phyloP scores from a whole-genome alignment of 2,888 invertebrate genomes.

The Mesorhabditis sp. region DNA sequence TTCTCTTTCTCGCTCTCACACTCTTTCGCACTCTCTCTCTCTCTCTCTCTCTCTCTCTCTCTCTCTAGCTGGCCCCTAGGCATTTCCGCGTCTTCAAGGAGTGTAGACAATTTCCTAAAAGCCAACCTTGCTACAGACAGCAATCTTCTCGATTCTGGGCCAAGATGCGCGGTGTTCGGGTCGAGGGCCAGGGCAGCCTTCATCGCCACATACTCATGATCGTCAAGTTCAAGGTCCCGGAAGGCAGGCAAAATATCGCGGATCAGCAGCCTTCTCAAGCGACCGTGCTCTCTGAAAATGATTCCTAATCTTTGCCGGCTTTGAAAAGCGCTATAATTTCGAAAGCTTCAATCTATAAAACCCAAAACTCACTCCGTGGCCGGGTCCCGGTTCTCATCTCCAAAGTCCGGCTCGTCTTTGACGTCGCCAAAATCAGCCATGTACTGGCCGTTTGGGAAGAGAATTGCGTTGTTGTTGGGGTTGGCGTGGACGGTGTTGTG shows the following conservation, averaged over 20 bases:
- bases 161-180: constrained; percentile 39
- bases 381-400: constrained; percentile 10
- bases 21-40: too few species aligned
- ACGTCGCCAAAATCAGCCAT: constrained; percentile 11
- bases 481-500: constrained; percentile 29
- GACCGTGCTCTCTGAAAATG: constrained; percentile 24
- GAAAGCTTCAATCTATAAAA: too few species aligned
- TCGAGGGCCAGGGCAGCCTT: constrained; percentile 55
- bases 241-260: constrained; percentile 31
- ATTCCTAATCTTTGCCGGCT: too few species aligned
- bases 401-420: constrained; percentile 12
- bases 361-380: constrained; percentile 11
- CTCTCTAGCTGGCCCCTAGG: too few species aligned
- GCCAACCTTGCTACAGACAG: background rate
- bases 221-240: constrained; percentile 31
- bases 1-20: too few species aligned
- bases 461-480: constrained; percentile 27
- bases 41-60: too few species aligned
- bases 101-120: too few species aligned
- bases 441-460: constrained; percentile 39
- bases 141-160: constrained; percentile 15
- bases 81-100: too few species aligned
- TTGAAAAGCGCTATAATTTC: too few species aligned
- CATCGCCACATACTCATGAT: constrained; percentile 46
- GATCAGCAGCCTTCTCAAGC: constrained; percentile 24